Percentiles rank a stretch among this genome's conserved stretches.
phyloP scores from a whole-genome alignment of 2,113 vertebrate species.

The Clarias magur region DNA sequence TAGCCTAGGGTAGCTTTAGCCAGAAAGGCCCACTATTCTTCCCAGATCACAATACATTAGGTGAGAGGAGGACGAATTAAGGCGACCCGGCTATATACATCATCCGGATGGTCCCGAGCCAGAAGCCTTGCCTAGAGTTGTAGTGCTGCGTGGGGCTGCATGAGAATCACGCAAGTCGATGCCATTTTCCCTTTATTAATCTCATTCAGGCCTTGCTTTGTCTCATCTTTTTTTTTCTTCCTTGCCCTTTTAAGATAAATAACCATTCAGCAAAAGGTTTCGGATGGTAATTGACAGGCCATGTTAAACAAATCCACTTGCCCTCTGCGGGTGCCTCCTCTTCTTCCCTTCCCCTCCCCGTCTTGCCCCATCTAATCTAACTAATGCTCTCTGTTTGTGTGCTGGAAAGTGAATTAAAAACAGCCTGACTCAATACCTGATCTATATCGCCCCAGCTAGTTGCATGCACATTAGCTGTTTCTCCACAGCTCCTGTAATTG shows the following conservation, averaged over 20 bases:
- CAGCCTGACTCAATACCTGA: slow-evolving; percentile 78
- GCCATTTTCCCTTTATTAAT: slow-evolving; percentile 69
- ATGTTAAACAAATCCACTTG: slow-evolving; percentile 77
- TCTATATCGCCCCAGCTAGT: slow-evolving; percentile 73
- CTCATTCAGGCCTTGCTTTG: slow-evolving; percentile 65
- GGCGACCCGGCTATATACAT: slow-evolving; percentile 19
- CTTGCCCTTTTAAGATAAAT: slow-evolving; percentile 59
- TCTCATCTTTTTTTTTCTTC: slow-evolving; percentile 56
- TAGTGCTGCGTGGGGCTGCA: slow-evolving; percentile 16
- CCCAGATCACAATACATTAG: slow-evolving; percentile 26
- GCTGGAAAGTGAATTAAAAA: slow-evolving; percentile 81
- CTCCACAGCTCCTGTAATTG: slow-evolving; percentile 77
- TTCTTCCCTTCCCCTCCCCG: slow-evolving; percentile 52
- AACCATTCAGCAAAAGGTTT: slow-evolving; percentile 74
- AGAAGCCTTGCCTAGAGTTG: slow-evolving; percentile 13
- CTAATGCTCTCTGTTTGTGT: slow-evolving; percentile 78
- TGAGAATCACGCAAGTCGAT: slow-evolving; percentile 58
- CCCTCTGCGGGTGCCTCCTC: slow-evolving; percentile 49
- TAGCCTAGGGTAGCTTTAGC: slow-evolving; percentile 2
- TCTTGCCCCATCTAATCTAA: slow-evolving; percentile 72
- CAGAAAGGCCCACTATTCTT: slow-evolving; percentile 15
- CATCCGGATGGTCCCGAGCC: slow-evolving; percentile 28
- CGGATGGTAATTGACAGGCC: slow-evolving; percentile 78
- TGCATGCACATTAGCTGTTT: slow-evolving; percentile 78
- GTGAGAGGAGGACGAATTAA: slow-evolving; percentile 24